Percentiles rank a stretch among this genome's conserved stretches.
Conservation (phyloP, 2,797 vertebrate species). For the Scyliorhinus canicula region DNA sequence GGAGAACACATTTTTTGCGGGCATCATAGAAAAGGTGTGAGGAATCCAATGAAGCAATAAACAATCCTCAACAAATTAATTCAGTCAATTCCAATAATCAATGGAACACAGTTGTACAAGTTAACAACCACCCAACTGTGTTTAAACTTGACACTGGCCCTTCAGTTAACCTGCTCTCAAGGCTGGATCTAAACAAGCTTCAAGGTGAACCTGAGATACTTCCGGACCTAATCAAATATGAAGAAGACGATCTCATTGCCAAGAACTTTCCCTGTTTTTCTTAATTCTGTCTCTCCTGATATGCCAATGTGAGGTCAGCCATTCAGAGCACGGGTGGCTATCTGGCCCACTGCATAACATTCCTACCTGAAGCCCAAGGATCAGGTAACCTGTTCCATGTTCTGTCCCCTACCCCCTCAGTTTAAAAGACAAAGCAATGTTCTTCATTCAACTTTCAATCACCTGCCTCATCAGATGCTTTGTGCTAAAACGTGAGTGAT, state of each 20-base stretch:
- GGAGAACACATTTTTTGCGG: too few species aligned
- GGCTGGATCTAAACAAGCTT: too few species aligned
- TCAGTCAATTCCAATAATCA: too few species aligned
- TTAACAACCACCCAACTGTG: too few species aligned
- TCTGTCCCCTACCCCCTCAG: not conserved
- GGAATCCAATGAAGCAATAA: too few species aligned
- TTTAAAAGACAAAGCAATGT: not conserved
- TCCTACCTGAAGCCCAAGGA: not conserved
- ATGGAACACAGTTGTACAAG: too few species aligned
- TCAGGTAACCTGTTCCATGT: not conserved
- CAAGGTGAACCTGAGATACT: too few species aligned
- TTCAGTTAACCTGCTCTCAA: too few species aligned
- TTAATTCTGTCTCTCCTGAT: not conserved
- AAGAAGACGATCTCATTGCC: not conserved
- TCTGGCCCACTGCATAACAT: not conserved
- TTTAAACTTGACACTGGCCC: too few species aligned
- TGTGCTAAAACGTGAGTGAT: not conserved
- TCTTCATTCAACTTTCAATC: not conserved
- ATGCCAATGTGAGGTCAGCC: not conserved
- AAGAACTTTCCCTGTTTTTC: not conserved
- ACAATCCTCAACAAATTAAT: too few species aligned
- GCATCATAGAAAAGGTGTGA: too few species aligned
- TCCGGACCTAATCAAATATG: not conserved
- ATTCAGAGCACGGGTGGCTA: not conserved
- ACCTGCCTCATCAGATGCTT: not conserved